Percentiles rank a stretch among this genome's conserved stretches.
These are phyloP conservation scores for Ostrea edulis DNA, from an alignment of 1,140 invertebrate genomes.

Conservation along the genomic window DNA sequence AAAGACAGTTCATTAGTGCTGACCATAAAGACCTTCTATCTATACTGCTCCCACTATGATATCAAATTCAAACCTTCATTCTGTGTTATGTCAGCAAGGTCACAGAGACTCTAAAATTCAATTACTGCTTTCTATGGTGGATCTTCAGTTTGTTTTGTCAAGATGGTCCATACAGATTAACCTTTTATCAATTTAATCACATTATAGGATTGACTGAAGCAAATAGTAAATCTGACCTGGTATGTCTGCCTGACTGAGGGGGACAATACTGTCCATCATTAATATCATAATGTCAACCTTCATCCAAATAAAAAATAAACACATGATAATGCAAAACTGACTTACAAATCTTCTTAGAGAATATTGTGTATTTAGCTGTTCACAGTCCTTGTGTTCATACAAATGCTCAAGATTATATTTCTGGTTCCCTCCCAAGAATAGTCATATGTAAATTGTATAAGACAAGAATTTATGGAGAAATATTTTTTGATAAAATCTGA, in stretches of 20 bases:
- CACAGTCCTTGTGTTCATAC: not conserved
- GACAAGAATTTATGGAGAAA: not conserved
- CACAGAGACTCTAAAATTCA: not conserved
- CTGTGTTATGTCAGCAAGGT: slow-evolving; percentile 18
- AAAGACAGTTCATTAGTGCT: slow-evolving; percentile 26
- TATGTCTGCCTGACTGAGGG: not conserved
- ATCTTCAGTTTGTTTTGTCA: slow-evolving; percentile 30
- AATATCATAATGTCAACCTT: not conserved
- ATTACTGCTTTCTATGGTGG: slow-evolving; percentile 9
- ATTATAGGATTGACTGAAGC: slow-evolving; percentile 23
- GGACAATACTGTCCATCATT: not conserved
- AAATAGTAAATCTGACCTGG: not conserved
- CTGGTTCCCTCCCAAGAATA: not conserved
- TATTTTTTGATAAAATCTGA: slow-evolving; percentile 4
- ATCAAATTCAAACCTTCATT: slow-evolving; percentile 31
- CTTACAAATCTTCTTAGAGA: not conserved
- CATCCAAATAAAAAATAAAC: not conserved
- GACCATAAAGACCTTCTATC: slow-evolving; percentile 8
- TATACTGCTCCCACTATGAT: slow-evolving; percentile 22
- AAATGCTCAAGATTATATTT: not conserved
- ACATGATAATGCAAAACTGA: not conserved
- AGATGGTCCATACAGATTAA: slow-evolving; percentile 25
- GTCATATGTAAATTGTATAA: not conserved
- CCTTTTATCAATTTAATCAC: slow-evolving; percentile 30
- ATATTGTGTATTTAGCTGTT: slow-evolving; percentile 8